Evolutionary conservation across 2,888 invertebrate species (phyloP), one percentile per base, ranked within the genome.

Genomic region (Calameuta filiformis): DNA sequence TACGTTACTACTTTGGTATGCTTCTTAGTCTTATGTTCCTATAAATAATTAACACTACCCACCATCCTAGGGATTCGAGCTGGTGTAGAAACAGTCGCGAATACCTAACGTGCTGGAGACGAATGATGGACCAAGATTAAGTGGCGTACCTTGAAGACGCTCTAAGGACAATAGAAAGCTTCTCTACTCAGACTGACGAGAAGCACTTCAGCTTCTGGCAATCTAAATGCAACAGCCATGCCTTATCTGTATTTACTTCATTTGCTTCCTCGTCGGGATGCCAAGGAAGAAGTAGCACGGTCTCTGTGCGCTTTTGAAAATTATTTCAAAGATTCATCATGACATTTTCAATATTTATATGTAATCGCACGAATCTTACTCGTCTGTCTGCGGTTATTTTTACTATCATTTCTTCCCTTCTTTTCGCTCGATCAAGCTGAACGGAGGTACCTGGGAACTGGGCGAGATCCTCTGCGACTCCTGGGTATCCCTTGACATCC

Each of bases 401-500:
- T 33, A 1, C 11, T 68, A 23, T 77, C 34, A 12, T 73, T 31
- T 74, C 12, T 73, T 23, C 73, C 2, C 23, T 56, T 56, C 31
- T 23, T 71, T 3, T 77, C 77, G 73, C 35, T 33, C 74, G 12
- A 34, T 74, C 12, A 85, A 89, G 88, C 85, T 89, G 83, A 86
- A 91, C 91, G 68, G 92, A 95, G 96, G 96, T 85, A 94, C 94
- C 86, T 99, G 99, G 99, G 95, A 96, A 88, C 94, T 98, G 71
- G 98, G 98, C 69, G 95, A 97, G 94, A 94, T 97, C 82, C 94
- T 98, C 74, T 96, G 97, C 90, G 96, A 97, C 89, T 95, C 97
- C 82, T 98, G 98, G 98, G 96, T 98, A 83, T 98, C 97, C 86
- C 94, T 94, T 92, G 99, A 99, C 92, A 97, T 99, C 77, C 95